Evolutionary conservation across 2,797 vertebrate species (phyloP), one percentile per base, ranked within the genome.

Genomic region (Mormyrops attenuatus): DNA sequence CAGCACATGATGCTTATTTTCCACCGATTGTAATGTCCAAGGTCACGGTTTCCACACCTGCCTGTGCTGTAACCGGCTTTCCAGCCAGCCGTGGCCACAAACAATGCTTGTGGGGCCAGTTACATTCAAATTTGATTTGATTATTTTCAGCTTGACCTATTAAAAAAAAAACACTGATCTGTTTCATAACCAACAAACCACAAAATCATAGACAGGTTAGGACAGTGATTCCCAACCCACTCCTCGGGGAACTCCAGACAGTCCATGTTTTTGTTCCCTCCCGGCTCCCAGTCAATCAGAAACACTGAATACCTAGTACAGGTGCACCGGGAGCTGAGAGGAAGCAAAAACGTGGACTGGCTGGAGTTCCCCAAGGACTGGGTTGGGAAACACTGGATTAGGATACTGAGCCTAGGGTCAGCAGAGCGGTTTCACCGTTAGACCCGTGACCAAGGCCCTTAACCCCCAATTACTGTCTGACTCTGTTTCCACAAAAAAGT

Each of bases 1-100:
- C 88, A 66, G 84, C 85, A 87, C 17, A 34, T 73, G 85, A 17
- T 41, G n/a, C 22, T 85, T 69, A 52, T 41, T 86, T 57, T 66
- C n/a, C 60, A 52, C 63, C 22, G 13, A 11, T 57, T 34, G 38
- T 4, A 55, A 30, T 44, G 66, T 38, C 89, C 50, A 50, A 89
- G 55, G 63, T 77, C 85, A 34, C 55, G 5, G 22, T 69, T 87
- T 47, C 22, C 47, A n/a, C 47, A 86, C 84, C 85, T 89, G 55
- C 63, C 63, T n/a, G 41, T 11, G 13, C 5, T 30, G 41, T 88
- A 88, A 88, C 87, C 5, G 1, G 41, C 57, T 38, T 66, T 20
- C 22, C 26, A 41, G 85, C 53, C 8, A 17, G 15, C 6, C 34
- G 1, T 57, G 57, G 15, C 17, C 52, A 87, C 34, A 87, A 87